Evolutionary conservation across 1,140 invertebrate genomes (phyloP).

Genomic region (Bombus consobrinus): DNA sequence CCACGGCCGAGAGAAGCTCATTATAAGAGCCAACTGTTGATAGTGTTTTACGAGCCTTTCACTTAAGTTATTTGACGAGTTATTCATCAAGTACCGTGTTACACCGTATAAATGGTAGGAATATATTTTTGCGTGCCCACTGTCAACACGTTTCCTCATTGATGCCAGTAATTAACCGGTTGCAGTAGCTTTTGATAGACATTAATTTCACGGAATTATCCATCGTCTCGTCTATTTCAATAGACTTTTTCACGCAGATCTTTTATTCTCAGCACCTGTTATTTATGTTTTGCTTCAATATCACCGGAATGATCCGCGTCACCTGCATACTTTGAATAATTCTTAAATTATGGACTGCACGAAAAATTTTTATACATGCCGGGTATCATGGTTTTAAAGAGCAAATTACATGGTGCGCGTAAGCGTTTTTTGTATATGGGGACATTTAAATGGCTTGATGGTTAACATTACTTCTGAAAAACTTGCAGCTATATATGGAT

Average conservation of each 20-base stretch:
- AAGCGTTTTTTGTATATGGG: too few relatives aligned
- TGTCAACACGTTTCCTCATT: background rate
- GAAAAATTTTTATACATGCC: too few relatives aligned
- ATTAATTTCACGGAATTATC: background rate
- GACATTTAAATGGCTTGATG: too few relatives aligned
- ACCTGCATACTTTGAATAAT: too few relatives aligned
- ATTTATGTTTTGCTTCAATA: background rate
- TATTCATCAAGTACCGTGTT: constrained; percentile 41
- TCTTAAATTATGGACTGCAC: too few relatives aligned
- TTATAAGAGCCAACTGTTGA: constrained; percentile 17
- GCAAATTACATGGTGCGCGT: too few relatives aligned
- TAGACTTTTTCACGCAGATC: background rate
- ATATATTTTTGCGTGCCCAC: constrained; percentile 14
- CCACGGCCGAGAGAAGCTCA: background rate
- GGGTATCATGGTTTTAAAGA: too few relatives aligned
- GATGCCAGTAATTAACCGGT: background rate
- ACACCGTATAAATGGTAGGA: constrained; percentile 27
- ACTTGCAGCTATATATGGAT: too few relatives aligned
- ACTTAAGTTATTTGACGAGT: constrained; percentile 1
- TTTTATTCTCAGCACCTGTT: background rate
- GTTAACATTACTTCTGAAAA: too few relatives aligned
- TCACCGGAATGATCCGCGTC: background rate
- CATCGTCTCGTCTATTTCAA: background rate
- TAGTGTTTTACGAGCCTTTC: background rate
- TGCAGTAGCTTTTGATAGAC: background rate